Base-by-base conservation (phyloP, 2,888 invertebrate species). In the Caenorhabditis doughertyi region DNA sequence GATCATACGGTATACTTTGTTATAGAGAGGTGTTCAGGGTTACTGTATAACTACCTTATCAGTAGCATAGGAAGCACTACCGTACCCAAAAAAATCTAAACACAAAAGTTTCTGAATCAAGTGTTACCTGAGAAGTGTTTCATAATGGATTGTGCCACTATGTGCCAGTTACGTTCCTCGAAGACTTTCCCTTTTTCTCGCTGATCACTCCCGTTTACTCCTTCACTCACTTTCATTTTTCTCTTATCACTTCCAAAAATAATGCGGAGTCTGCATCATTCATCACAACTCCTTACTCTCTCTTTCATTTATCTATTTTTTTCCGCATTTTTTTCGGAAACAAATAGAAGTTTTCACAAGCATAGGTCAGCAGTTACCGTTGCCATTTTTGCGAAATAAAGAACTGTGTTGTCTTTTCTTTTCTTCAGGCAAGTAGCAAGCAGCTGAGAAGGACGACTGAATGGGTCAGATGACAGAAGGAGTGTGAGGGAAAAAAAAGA, bases 381-480 rank as follows among this genome's bases (percentile, higher is more conserved):
- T 71, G 71, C 71, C 71, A 71, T 70, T 56, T 71, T 32, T 58
- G 71, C 55, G 58, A 71, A 71, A 60, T 71, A 35, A 29, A 27
- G 60, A 72, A 72, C 72, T 72, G 60, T 62, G 72, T 60, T 72
- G 72, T 62, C 60, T 44, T 49, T 47, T 47, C n/a, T n/a, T n/a
- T n/a, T n/a, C n/a, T 44, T 27, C 3, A 25, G 62, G 62, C 25
- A 51, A 51, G 47, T 47, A 65, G 65, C n/a, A n/a, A n/a, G n/a
- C 72, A 72, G 72, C 72, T 72, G 72, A 70, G 70, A 70, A 70
- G 70, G 70, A 56, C 70, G 68, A n/a, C 39, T 32, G 44, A 29
- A 5, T n/a, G 58, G 51, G 72, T 72, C 72, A 72, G 72, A 72
- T 72, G 72, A 72, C 60, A 51, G 18, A 18, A 18, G 51, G 72